Evolutionary conservation across 1,140 invertebrate species (phyloP), one percentile per base, ranked within the genome.

Genomic region (Drosophila arizonae): DNA sequence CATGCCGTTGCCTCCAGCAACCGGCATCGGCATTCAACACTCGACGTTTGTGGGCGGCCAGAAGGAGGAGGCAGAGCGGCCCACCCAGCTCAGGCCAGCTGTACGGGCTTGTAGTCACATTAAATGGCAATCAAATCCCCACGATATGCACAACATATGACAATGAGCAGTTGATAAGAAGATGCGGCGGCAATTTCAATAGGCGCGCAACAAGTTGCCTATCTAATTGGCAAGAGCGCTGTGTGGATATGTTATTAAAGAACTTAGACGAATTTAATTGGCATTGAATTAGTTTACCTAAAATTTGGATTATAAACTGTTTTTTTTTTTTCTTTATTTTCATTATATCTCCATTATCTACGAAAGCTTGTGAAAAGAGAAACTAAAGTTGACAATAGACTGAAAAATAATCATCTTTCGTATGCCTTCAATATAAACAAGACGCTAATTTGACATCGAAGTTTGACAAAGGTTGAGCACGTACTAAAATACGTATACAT

Each of bases 1-100:
- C 3, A 17, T 60, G 24, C 60, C 8, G 54, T 70, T 70, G 67
- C 60, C 72, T 36, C 26, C n/a, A 46, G 64, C 72, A 64, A 74
- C 72, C 63, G 66, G 64, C 72, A 30, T 61, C 33, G 21, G 17
- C 43, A 50, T 30, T 67, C 56, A 43, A 56, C 36, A n/a, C 21
- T 26, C 13, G 6, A 0, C 24, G 26, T 24, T 3, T 43, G 13
- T 15, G 17, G 5, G 17, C 13, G 30, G 21, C 6, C 30, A 33
- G 30, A 33, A 33, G 30, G 1, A 1, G 26, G 3, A 33, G 8
- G 30, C 33, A 36, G 1, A 36, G 9, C 33, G 11, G 33, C 9
- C 9, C 5, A 36, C 10, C 1, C 33, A 11, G 33, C 10, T 36
- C 17, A 36, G 33, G 9, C 33, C 33, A 36, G 33, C 33, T 36